Conservation (phyloP, 2,113 vertebrate species). For the Gobio gobio region DNA sequence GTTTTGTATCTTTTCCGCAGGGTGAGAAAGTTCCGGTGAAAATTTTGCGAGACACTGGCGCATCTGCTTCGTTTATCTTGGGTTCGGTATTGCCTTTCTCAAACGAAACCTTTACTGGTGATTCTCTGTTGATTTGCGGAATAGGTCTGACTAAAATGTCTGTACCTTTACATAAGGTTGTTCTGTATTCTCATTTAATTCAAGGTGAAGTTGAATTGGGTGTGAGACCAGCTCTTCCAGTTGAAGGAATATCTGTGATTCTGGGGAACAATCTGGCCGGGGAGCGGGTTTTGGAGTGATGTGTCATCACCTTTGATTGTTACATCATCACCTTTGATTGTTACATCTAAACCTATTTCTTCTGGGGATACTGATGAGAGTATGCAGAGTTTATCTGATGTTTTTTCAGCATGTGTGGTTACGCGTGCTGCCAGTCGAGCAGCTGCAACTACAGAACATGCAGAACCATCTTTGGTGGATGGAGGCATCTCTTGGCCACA, state of each 20-base stretch:
- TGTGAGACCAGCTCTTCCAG: not conserved
- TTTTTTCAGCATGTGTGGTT: not conserved
- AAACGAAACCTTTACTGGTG: not conserved
- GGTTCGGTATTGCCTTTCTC: conserved; percentile 2
- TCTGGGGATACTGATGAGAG: not conserved
- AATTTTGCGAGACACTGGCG: too few relatives aligned
- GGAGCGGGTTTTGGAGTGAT: not conserved
- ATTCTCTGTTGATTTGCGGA: not conserved
- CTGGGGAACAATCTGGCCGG: not conserved
- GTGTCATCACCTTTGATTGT: not conserved
- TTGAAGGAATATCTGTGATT: not conserved
- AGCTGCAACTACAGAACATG: too few relatives aligned
- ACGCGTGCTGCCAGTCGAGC: not conserved
- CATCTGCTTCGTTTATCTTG: too few relatives aligned
- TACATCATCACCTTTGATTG: not conserved
- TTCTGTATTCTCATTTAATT: not conserved
- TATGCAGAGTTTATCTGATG: not conserved
- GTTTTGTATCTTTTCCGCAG: not conserved
- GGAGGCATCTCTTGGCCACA: not conserved
- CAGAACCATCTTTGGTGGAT: not conserved
- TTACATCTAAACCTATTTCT: not conserved
- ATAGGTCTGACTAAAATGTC: not conserved
- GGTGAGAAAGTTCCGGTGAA: not conserved
- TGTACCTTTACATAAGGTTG: not conserved
- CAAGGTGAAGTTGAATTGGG: not conserved